Conservation (phyloP, 2,797 vertebrate species). For the Uromys caudimaculatus region DNA sequence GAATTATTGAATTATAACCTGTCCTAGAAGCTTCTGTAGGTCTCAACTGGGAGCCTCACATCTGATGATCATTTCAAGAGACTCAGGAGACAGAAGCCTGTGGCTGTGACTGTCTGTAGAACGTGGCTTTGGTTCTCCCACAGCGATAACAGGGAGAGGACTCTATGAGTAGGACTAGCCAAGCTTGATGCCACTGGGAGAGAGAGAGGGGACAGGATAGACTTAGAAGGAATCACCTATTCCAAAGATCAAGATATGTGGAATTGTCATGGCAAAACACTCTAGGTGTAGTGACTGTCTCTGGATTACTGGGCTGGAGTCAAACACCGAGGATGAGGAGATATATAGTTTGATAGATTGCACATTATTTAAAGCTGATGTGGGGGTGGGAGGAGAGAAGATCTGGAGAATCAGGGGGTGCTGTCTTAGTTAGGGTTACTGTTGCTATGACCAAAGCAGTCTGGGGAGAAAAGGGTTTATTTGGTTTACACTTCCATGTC, state of each 20-base stretch:
- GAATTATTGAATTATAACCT: constrained; percentile 65
- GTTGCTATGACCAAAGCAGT: neutral
- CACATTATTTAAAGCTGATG: neutral
- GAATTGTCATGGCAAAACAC: neutral
- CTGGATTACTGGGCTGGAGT: neutral
- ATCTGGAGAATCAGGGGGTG: neutral
- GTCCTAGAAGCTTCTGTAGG: constrained; percentile 60
- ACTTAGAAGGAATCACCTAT: neutral
- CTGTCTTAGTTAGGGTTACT: neutral
- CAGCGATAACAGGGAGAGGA: neutral
- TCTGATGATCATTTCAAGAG: constrained; percentile 18
- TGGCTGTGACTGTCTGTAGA: neutral
- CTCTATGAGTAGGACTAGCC: neutral
- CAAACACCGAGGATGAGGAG: neutral
- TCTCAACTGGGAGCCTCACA: constrained; percentile 53
- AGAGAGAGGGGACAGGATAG: neutral
- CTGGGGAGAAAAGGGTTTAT: neutral
- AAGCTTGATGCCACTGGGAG: neutral
- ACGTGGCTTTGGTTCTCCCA: neutral
- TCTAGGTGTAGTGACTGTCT: neutral
- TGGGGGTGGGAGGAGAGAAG: neutral
- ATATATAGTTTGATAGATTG: neutral
- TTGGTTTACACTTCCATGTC: neutral
- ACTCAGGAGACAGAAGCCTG: neutral
- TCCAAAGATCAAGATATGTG: neutral